These are phyloP conservation scores for Panthera uncia DNA, from an alignment of 2,113 vertebrate genomes.

Conservation along the genomic window DNA sequence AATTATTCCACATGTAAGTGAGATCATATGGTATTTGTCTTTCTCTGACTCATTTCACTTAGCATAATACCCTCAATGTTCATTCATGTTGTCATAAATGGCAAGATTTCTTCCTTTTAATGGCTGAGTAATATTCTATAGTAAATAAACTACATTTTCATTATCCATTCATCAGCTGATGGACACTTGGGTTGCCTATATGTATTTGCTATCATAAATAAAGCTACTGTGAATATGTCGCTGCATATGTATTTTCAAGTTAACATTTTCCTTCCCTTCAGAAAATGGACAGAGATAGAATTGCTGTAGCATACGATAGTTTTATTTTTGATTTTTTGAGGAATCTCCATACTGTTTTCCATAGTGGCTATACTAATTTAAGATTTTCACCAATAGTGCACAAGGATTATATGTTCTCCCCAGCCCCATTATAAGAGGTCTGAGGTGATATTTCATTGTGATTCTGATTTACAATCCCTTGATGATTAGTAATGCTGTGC, in stretches of 20 bases:
- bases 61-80: neutral
- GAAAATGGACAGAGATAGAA: neutral
- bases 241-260: neutral
- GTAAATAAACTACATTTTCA: neutral
- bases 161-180: neutral
- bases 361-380: neutral
- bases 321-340: too few relatives aligned
- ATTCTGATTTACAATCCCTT: neutral
- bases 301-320: neutral
- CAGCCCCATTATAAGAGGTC: neutral
- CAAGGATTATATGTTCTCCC: neutral
- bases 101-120: neutral
- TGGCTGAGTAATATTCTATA: neutral
- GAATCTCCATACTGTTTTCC: neutral
- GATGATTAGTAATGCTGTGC: neutral
- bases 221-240: neutral
- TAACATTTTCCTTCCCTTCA: neutral
- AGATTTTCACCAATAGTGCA: neutral
- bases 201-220: neutral
- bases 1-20: too few relatives aligned
- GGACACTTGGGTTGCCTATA: neutral
- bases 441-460: neutral
- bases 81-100: neutral
- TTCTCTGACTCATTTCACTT: neutral
- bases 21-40: neutral